These are phyloP conservation scores for Sparus aurata DNA, from an alignment of 2,797 vertebrate genomes.

Conservation along the genomic window DNA sequence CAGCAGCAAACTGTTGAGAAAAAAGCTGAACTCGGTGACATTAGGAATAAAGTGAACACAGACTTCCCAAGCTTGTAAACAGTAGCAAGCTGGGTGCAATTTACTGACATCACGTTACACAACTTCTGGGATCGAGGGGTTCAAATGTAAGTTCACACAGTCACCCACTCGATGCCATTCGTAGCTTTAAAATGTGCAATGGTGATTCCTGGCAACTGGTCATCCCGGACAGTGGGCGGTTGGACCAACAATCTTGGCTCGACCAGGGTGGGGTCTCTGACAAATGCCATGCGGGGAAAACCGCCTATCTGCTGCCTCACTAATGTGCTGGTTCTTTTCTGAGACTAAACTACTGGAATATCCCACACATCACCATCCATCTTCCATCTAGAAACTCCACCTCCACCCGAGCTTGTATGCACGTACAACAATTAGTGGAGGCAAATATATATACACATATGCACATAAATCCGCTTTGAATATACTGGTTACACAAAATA, in stretches of 20 bases:
- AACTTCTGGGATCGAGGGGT: conserved; percentile 33
- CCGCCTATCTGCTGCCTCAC: conserved; percentile 64
- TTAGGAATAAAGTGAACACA: conserved; percentile 11
- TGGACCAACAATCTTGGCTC: conserved; percentile 62
- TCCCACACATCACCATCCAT: conserved; percentile 56
- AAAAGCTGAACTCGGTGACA: conserved; percentile 1
- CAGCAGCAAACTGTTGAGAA: background rate
- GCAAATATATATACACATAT: conserved; percentile 41
- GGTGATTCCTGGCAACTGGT: conserved; percentile 48
- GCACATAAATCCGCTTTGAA: conserved; percentile 62
- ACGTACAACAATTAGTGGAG: conserved; percentile 42
- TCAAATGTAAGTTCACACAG: conserved; percentile 38
- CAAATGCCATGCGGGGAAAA: conserved; percentile 48
- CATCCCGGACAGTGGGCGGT: conserved; percentile 48
- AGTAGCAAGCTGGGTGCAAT: conserved; percentile 35
- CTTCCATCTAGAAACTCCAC: conserved; percentile 27
- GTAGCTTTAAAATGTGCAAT: conserved; percentile 29
- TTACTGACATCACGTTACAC: conserved; percentile 44
- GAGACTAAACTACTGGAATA: conserved; percentile 55
- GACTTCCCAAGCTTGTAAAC: conserved; percentile 21
- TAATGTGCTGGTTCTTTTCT: conserved; percentile 54
- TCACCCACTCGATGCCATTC: conserved; percentile 12
- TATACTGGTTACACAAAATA: conserved; percentile 52
- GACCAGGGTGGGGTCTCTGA: conserved; percentile 59
- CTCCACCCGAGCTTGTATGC: conserved; percentile 35